These are phyloP conservation scores for Mesembrinibis cayennensis DNA, from an alignment of 2,113 vertebrate genomes.

Conservation along the genomic window DNA sequence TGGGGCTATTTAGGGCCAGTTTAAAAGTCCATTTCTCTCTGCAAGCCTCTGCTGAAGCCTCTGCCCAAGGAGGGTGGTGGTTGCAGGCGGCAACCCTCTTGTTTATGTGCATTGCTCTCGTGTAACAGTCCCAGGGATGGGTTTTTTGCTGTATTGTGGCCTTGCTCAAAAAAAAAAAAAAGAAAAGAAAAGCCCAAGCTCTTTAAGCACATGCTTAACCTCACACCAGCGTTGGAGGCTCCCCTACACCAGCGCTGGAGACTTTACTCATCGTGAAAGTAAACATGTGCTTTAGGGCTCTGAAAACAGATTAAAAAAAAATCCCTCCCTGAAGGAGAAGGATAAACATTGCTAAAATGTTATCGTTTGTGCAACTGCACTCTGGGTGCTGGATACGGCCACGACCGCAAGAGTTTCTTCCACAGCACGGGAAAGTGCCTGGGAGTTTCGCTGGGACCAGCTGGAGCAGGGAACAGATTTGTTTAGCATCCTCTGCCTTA, in stretches of 20 bases:
- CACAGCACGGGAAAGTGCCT: not conserved
- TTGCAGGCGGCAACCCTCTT: not conserved
- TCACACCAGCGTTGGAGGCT: not conserved
- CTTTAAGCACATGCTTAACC: slow-evolving; percentile 15
- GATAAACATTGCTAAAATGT: slow-evolving; percentile 39
- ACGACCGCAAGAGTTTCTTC: not conserved
- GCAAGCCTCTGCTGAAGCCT: not conserved
- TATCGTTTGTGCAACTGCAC: not conserved
- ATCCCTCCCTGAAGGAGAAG: not conserved
- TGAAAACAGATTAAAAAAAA: slow-evolving; percentile 27
- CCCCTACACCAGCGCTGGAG: not conserved
- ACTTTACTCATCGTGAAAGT: slow-evolving; percentile 24
- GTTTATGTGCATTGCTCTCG: accelerated
- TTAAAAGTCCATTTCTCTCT: not conserved
- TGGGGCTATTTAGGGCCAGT: not conserved
- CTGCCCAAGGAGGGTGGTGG: not conserved
- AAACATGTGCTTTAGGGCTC: slow-evolving; percentile 50
- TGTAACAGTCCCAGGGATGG: not conserved
- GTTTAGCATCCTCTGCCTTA: not conserved
- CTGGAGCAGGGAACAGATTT: not conserved
- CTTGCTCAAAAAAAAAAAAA: not conserved
- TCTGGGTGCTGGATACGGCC: not conserved
- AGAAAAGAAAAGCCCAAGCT: not conserved
- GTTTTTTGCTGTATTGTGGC: not conserved
- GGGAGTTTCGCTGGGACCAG: not conserved